Evolutionary conservation across 2,888 invertebrate genomes (phyloP).

Genomic region (Didymodactylos carnosus): DNA sequence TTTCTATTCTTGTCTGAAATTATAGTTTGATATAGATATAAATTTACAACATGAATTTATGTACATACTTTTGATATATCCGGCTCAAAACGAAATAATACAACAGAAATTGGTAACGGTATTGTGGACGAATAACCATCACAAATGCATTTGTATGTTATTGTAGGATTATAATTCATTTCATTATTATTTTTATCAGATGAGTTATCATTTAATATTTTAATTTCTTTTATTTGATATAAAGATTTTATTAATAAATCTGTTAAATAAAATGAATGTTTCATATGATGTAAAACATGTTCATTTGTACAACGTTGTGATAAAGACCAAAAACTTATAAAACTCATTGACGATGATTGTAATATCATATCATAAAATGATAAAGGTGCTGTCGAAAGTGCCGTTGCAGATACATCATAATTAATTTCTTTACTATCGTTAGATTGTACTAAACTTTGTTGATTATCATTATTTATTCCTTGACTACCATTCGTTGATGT

Average conservation of each 20-base stretch:
- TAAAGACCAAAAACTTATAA: background rate
- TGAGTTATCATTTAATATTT: background rate
- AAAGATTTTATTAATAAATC: background rate
- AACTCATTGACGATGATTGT: background rate
- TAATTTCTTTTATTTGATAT: background rate
- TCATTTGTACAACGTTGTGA: background rate
- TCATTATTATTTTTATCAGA: background rate
- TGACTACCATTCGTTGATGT: too few species aligned
- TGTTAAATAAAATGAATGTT: background rate
- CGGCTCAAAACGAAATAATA: background rate
- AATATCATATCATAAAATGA: background rate
- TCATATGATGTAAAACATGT: background rate
- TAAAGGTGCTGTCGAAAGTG: too few species aligned
- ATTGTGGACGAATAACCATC: background rate
- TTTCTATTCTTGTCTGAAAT: too few species aligned
- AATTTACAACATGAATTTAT: background rate
- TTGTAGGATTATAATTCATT: too few species aligned
- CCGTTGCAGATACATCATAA: too few species aligned
- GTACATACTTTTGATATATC: background rate
- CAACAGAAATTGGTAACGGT: background rate
- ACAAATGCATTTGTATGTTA: background rate
- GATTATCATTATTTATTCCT: too few species aligned
- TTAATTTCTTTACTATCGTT: too few species aligned
- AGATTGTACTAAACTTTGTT: too few species aligned
- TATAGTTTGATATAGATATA: too few species aligned